phyloP scores from a whole-genome alignment of 2,888 invertebrate species.

The Meta bourneti region DNA sequence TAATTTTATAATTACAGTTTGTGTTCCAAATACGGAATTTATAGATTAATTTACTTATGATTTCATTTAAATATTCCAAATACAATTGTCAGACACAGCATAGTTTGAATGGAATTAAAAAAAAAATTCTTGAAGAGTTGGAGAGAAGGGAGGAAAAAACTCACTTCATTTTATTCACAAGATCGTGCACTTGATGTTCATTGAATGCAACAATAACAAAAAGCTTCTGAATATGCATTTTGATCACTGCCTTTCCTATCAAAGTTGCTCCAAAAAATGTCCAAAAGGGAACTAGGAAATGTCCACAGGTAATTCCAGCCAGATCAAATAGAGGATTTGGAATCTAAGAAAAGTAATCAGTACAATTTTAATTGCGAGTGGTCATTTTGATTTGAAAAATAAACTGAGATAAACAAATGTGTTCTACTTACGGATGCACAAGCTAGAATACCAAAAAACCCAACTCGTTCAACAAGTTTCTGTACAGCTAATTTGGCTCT shows the following conservation, averaged over 20 bases:
- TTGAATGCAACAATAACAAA: constrained; percentile 98
- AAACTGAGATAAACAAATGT: neutral
- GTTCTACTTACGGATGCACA: constrained; percentile 91
- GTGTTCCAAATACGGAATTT: too few species aligned
- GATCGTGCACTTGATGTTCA: constrained; percentile 90
- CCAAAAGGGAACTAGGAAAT: constrained; percentile 99
- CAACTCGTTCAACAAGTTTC: constrained; percentile 91
- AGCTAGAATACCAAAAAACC: constrained; percentile 96
- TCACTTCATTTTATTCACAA: constrained; percentile 82
- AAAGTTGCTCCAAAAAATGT: constrained; percentile 99
- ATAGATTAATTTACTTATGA: too few species aligned
- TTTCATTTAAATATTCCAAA: too few species aligned
- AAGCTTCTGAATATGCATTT: constrained; percentile 98
- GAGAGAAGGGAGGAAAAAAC: constrained; percentile 71
- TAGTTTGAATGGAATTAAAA: neutral
- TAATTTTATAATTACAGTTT: too few species aligned
- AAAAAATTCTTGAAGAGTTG: neutral
- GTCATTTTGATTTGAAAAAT: neutral
- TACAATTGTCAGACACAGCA: too few species aligned
- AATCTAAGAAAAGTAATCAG: constrained; percentile 84
- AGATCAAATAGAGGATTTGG: constrained; percentile 99
- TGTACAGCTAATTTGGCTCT: constrained; percentile 90
- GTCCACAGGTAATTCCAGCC: constrained; percentile 98
- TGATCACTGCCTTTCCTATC: constrained; percentile 97
- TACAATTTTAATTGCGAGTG: neutral